Conservation (phyloP, 2,113 vertebrate genomes). For the Anarrhichthys ocellatus region DNA sequence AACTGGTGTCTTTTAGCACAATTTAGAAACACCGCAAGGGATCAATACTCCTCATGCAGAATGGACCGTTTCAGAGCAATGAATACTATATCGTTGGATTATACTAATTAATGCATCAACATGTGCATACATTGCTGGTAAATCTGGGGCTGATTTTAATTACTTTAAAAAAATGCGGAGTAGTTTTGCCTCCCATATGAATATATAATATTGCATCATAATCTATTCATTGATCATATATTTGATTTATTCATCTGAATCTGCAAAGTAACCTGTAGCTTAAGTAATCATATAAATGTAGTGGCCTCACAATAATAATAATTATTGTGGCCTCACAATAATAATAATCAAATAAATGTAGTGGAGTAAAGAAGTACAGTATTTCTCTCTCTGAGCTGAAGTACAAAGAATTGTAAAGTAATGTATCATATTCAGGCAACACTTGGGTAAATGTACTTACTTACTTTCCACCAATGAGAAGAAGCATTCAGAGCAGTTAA, state of each 20-base stretch:
- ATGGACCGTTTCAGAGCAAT: background rate
- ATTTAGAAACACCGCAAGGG: background rate
- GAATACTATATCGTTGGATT: background rate
- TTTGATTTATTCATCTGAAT: background rate
- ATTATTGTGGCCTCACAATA: no score
- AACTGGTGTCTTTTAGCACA: conserved; percentile 6
- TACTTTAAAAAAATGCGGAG: background rate
- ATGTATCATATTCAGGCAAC: background rate
- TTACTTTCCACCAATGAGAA: background rate
- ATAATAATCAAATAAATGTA: background rate
- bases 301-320: no score
- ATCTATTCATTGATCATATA: background rate
- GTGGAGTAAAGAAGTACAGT: background rate
- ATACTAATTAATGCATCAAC: background rate
- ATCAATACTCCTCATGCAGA: background rate
- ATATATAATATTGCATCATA: background rate
- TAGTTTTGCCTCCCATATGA: background rate
- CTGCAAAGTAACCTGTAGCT: background rate
- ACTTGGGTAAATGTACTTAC: background rate
- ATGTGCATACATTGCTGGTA: background rate
- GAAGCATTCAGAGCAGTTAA: background rate
- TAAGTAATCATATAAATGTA: background rate
- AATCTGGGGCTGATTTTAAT: background rate
- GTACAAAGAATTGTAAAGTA: background rate
- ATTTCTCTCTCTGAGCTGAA: background rate